phyloP scores from a whole-genome alignment of 2,888 invertebrate genomes.

The Stenotaenia linearis region DNA sequence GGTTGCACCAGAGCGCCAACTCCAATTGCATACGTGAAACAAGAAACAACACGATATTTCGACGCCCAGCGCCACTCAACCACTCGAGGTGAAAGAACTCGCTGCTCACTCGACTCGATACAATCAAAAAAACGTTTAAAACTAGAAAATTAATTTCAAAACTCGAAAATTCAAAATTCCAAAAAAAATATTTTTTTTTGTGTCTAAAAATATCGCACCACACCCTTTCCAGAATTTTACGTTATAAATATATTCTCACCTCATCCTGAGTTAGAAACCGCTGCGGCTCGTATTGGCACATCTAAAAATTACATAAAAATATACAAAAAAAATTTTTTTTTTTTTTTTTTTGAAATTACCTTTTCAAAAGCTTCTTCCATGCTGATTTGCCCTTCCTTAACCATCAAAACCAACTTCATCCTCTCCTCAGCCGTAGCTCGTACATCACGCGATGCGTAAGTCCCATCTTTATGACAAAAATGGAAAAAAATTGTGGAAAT shows the following conservation, averaged over 20 bases:
- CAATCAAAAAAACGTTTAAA: not conserved
- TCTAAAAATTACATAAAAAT: not conserved
- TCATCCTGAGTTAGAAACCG: not conserved
- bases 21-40: not conserved
- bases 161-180: too few relatives aligned
- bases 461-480: constrained; percentile 1
- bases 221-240: not conserved
- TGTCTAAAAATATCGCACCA: not conserved
- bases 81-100: not conserved
- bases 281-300: constrained; percentile 24
- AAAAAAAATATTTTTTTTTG: not conserved
- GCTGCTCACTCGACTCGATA: not conserved
- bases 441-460: constrained; percentile 2
- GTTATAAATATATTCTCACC: not conserved
- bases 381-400: constrained; percentile 31
- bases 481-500: too few relatives aligned
- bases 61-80: not conserved
- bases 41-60: not conserved
- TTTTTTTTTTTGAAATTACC: too few relatives aligned
- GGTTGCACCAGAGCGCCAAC: not conserved
- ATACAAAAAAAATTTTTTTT: not conserved
- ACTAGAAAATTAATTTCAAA: not conserved
- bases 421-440: constrained; percentile 28
- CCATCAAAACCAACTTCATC: constrained; percentile 32
- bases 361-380: constrained; percentile 32